Evolutionary conservation across 2,113 vertebrate genomes (phyloP).

Genomic region (Serinus canaria): DNA sequence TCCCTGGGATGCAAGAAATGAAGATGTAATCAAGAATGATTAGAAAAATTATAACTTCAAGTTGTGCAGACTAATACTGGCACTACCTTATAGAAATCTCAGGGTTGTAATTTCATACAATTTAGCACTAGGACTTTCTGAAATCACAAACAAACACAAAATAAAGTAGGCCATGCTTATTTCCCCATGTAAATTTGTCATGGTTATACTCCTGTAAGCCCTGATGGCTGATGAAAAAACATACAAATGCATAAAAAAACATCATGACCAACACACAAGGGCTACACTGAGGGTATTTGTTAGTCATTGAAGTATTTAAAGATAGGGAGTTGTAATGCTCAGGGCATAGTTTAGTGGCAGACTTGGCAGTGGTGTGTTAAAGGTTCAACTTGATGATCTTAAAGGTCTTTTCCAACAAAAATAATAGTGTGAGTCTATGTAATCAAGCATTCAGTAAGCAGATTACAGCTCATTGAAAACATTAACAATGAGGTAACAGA

Average conservation of each 20-base stretch:
- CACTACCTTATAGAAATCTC: background rate
- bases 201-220: background rate
- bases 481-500: background rate
- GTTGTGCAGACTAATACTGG: background rate
- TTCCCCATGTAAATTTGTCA: background rate
- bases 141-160: background rate
- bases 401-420: background rate
- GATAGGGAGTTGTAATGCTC: background rate
- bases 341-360: background rate
- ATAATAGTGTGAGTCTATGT: background rate
- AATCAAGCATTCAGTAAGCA: background rate
- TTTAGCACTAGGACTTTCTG: background rate
- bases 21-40: constrained; percentile 48
- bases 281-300: background rate
- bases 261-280: background rate
- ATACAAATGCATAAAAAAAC: background rate
- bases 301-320: background rate
- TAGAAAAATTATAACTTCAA: constrained; percentile 29
- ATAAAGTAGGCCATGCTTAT: background rate
- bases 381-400: background rate
- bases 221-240: background rate
- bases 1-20: background rate
- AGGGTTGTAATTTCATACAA: background rate
- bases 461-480: background rate
- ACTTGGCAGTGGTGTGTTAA: background rate